Evolutionary conservation across 1,140 invertebrate genomes (phyloP).

Genomic region (Lasaia peninsularis): DNA sequence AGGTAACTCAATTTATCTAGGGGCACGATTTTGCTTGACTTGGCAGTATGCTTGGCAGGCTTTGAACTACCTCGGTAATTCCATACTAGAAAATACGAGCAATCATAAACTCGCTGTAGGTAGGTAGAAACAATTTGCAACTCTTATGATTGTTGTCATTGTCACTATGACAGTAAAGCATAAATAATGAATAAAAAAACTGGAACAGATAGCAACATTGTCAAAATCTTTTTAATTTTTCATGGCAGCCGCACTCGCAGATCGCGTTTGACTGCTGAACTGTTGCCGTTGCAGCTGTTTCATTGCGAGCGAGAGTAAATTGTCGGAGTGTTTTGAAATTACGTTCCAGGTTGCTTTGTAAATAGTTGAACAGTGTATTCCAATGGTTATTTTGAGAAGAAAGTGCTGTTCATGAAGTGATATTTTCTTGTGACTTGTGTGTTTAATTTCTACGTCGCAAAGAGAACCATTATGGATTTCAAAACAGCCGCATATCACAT

Average conservation of each 20-base stretch:
- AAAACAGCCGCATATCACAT: conserved; percentile 65
- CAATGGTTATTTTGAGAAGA: conserved; percentile 66
- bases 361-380: conserved; percentile 53
- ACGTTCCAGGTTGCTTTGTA: conserved; percentile 59
- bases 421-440: conserved; percentile 52
- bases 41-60: no score
- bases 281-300: conserved; percentile 57
- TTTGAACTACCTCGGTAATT: no score
- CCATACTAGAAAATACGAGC: no score
- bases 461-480: conserved; percentile 73
- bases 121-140: no score
- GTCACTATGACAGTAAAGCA: conserved; percentile 17
- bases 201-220: conserved; percentile 12
- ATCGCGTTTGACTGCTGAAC: conserved; percentile 33
- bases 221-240: conserved; percentile 22
- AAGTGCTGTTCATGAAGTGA: conserved; percentile 66
- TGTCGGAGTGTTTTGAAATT: conserved; percentile 73
- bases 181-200: no score
- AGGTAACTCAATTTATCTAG: no score
- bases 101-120: no score
- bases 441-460: conserved; percentile 45
- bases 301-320: conserved; percentile 38
- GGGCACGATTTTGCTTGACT: no score
- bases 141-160: conserved; percentile 43
- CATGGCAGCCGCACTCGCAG: conserved; percentile 21